Percentiles rank a stretch among this genome's conserved stretches.
phyloP scores from a whole-genome alignment of 1,140 invertebrate species.

The Caligus rogercresseyi region DNA sequence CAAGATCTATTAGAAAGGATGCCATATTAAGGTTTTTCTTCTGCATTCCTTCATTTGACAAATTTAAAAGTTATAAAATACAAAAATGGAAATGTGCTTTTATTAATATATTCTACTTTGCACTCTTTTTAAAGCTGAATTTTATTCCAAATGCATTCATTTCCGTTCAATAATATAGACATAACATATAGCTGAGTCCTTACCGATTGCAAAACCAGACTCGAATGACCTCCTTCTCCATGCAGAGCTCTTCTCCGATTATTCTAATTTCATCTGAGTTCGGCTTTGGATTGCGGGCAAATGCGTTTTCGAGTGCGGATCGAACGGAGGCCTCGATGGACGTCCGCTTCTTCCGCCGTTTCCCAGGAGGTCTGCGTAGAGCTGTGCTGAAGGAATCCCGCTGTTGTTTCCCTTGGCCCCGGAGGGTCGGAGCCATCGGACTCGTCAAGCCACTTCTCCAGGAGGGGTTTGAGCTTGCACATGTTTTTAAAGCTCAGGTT shows the following conservation, averaged over 20 bases:
- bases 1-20: too few relatives aligned
- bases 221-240: constrained; percentile 91
- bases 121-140: too few relatives aligned
- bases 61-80: too few relatives aligned
- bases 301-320: constrained; percentile 77
- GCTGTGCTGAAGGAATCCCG: background rate
- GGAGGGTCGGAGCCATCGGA: constrained; percentile 59
- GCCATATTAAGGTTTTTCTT: too few relatives aligned
- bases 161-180: too few relatives aligned
- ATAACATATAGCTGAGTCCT: constrained; percentile 20
- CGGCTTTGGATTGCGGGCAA: constrained; percentile 82
- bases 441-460: constrained; percentile 94
- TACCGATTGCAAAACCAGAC: constrained; percentile 89
- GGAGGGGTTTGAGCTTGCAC: constrained; percentile 92
- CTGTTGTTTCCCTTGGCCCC: too few relatives aligned
- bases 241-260: constrained; percentile 70
- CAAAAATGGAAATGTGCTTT: too few relatives aligned
- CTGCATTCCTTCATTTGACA: too few relatives aligned
- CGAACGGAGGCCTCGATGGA: constrained; percentile 85
- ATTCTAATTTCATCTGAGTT: constrained; percentile 83
- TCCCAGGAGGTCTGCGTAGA: constrained; percentile 33
- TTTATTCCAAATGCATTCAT: too few relatives aligned
- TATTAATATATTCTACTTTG: too few relatives aligned
- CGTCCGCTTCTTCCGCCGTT: constrained; percentile 84
- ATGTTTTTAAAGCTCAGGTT: constrained; percentile 99